Percentiles rank a stretch among this genome's conserved stretches.
Evolutionary conservation across 2,888 invertebrate species (phyloP).

Genomic region (Pseudococcus viburni): DNA sequence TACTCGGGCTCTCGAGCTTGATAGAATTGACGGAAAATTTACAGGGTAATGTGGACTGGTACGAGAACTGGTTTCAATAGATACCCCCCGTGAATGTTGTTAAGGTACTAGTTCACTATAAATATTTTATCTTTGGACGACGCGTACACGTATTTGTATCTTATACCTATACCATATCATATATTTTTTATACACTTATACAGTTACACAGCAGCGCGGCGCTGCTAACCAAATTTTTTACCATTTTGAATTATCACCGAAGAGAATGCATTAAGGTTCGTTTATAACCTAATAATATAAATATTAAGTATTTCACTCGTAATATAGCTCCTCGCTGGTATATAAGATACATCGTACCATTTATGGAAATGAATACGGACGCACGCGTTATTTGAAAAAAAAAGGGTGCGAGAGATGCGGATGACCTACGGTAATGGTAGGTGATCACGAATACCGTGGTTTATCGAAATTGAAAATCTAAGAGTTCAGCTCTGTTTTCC

Average conservation of each 20-base stretch:
- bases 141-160: neutral
- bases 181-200: neutral
- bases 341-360: neutral
- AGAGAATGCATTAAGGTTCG: constrained; percentile 28
- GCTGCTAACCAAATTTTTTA: constrained; percentile 46
- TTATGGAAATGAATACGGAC: neutral
- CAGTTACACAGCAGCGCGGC: neutral
- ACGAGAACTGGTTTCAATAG: constrained; percentile 29
- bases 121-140: constrained; percentile 18
- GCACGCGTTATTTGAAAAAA: constrained; percentile 1
- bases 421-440: constrained; percentile 52
- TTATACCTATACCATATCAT: neutral
- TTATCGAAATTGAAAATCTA: constrained; percentile 56
- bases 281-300: constrained; percentile 53
- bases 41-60: constrained; percentile 35
- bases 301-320: constrained; percentile 36
- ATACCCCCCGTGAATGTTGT: constrained; percentile 52
- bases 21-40: constrained; percentile 31
- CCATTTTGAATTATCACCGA: constrained; percentile 38
- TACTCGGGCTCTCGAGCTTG: neutral
- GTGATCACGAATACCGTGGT: constrained; percentile 45
- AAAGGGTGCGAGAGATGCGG: constrained; percentile 23
- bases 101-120: constrained; percentile 23
- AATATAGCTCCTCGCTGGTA: neutral
- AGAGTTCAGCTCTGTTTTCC: constrained; percentile 3